These are phyloP conservation scores for Amiota communis DNA, from an alignment of 2,888 invertebrate species.

Conservation along the genomic window DNA sequence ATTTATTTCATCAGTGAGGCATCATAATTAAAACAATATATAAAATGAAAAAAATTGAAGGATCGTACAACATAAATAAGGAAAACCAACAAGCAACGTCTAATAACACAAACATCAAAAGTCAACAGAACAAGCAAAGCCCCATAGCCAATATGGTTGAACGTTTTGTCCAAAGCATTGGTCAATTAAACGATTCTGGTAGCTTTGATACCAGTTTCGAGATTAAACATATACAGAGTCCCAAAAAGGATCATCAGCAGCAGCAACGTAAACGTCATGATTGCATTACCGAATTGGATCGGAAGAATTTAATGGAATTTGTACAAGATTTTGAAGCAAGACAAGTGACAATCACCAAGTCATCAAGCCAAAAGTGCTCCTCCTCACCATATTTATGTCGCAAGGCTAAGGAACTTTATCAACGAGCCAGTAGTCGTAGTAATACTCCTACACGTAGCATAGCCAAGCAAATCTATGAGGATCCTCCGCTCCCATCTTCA, in stretches of 20 bases:
- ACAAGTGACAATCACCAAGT: constrained; percentile 44
- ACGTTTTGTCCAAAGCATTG: constrained; percentile 69
- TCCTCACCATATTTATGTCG: constrained; percentile 59
- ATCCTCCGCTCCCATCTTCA: background rate
- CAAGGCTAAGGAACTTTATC: constrained; percentile 59
- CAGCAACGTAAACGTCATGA: constrained; percentile 54
- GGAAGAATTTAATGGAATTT: constrained; percentile 66
- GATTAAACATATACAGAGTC: constrained; percentile 68
- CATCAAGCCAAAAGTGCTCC: constrained; percentile 57
- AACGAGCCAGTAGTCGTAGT: constrained; percentile 41
- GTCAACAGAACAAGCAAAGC: constrained; percentile 25
- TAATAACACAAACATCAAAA: constrained; percentile 15
- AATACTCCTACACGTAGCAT: constrained; percentile 47
- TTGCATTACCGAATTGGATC: constrained; percentile 69
- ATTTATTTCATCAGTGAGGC: constrained; percentile 23
- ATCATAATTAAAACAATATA: constrained; percentile 10
- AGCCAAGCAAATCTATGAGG: constrained; percentile 14
- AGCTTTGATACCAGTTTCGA: constrained; percentile 72
- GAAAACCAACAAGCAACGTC: constrained; percentile 10
- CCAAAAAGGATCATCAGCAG: constrained; percentile 35
- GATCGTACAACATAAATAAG: constrained; percentile 41
- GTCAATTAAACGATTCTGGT: constrained; percentile 71
- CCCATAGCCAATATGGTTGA: constrained; percentile 66
- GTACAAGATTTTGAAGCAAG: constrained; percentile 68
- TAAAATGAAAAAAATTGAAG: constrained; percentile 41